Conservation (phyloP, 2,888 invertebrate species). For the Tholera decimalis region DNA sequence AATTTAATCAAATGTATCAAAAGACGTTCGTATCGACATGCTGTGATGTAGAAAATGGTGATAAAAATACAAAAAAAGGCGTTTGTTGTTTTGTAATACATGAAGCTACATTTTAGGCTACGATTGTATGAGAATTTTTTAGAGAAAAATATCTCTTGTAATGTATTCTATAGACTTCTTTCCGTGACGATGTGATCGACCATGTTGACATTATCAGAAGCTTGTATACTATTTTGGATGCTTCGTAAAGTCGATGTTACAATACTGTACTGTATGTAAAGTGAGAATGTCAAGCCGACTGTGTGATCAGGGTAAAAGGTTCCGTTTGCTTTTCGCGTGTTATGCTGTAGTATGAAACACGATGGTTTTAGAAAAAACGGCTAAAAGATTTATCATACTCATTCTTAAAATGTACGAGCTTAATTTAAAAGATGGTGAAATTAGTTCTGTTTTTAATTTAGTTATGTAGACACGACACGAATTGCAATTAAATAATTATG, state of each 20-base stretch:
- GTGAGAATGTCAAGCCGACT: constrained; percentile 44
- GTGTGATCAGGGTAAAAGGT: constrained; percentile 58
- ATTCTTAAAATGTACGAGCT: background rate
- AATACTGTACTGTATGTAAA: constrained; percentile 4
- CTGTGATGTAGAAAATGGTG: constrained; percentile 57
- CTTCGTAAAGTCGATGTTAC: constrained; percentile 23
- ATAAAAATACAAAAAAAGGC: constrained; percentile 55
- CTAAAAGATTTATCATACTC: background rate
- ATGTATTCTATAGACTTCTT: constrained; percentile 39
- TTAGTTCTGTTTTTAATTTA: background rate
- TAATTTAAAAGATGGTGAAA: background rate
- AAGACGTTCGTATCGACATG: constrained; percentile 43
- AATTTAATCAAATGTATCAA: constrained; percentile 34
- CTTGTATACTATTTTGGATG: constrained; percentile 57
- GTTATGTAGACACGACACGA: too few species aligned
- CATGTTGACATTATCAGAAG: constrained; percentile 48
- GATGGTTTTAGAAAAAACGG: background rate
- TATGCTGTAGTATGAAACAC: constrained; percentile 44
- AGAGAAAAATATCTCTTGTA: constrained; percentile 36
- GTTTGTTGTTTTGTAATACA: constrained; percentile 45
- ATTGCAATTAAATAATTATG: too few species aligned
- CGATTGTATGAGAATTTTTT: constrained; percentile 44
- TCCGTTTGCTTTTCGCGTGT: constrained; percentile 37
- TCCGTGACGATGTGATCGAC: constrained; percentile 48
- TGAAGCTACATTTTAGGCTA: constrained; percentile 49